phyloP scores from a whole-genome alignment of 2,888 invertebrate species.

The Eupithecia abbreviata region DNA sequence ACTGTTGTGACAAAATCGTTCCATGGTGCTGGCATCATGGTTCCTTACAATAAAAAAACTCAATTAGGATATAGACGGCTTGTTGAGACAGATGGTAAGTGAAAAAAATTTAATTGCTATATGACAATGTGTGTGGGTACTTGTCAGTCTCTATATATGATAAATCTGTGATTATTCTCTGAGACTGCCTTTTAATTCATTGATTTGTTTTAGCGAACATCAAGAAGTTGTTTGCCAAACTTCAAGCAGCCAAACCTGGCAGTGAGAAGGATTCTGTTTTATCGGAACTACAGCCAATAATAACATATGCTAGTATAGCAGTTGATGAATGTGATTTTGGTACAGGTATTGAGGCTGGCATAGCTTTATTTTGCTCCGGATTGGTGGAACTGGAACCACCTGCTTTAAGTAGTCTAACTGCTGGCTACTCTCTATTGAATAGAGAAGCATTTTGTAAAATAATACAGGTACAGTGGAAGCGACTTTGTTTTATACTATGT shows the following conservation, averaged over 20 bases:
- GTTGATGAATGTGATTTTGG: slow-evolving; percentile 98
- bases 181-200: not conserved
- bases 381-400: slow-evolving; percentile 86
- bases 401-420: slow-evolving; percentile 86
- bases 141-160: not conserved
- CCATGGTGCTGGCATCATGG: slow-evolving; percentile 92
- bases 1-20: slow-evolving; percentile 88
- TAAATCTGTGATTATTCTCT: not conserved
- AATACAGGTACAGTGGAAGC: slow-evolving; percentile 73
- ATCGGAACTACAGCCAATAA: slow-evolving; percentile 90
- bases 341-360: slow-evolving; percentile 94
- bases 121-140: not conserved
- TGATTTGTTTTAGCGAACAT: slow-evolving; percentile 83
- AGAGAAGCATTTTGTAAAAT: slow-evolving; percentile 90
- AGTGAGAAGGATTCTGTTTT: slow-evolving; percentile 85
- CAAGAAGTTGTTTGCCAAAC: slow-evolving; percentile 86
- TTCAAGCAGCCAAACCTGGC: slow-evolving; percentile 84
- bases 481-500: too few species aligned
- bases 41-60: slow-evolving; percentile 91
- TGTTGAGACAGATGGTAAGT: slow-evolving; percentile 86
- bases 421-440: slow-evolving; percentile 90
- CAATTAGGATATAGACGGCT: slow-evolving; percentile 93
- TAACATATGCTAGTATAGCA: slow-evolving; percentile 94
- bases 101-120: not conserved
- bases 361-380: slow-evolving; percentile 92